Percentiles rank a stretch among this genome's conserved stretches.
Evolutionary conservation across 2,888 invertebrate species (phyloP).

Genomic region (Heliconius ethilla): DNA sequence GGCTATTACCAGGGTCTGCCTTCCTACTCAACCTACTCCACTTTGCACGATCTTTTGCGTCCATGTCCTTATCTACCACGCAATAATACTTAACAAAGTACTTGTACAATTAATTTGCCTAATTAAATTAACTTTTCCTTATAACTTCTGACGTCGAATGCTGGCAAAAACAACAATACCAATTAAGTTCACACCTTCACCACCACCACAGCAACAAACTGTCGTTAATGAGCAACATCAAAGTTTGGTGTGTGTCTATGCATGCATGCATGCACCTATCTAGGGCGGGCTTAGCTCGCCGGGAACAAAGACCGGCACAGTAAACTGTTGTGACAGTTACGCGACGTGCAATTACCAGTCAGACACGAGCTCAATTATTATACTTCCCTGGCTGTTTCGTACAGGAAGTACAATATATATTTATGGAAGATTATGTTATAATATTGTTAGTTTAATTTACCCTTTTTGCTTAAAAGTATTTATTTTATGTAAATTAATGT

Average conservation of each 20-base stretch:
- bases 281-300: conserved; percentile 30
- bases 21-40: no score
- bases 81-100: neutral
- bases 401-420: neutral
- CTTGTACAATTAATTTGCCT: neutral
- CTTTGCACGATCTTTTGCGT: no score
- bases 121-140: neutral
- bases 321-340: conserved; percentile 47
- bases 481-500: neutral
- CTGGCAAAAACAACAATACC: neutral
- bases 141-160: neutral
- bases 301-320: conserved; percentile 39
- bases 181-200: neutral
- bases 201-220: neutral
- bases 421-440: neutral
- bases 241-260: conserved; percentile 20
- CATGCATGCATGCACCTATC: conserved; percentile 25
- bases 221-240: conserved; percentile 14
- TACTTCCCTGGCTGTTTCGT: conserved; percentile 9
- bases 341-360: conserved; percentile 44
- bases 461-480: no score
- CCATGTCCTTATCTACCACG: neutral
- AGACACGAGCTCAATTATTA: conserved; percentile 33
- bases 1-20: no score
- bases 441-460: neutral